phyloP scores from a whole-genome alignment of 2,888 invertebrate genomes.

The Pandemis corylana region DNA sequence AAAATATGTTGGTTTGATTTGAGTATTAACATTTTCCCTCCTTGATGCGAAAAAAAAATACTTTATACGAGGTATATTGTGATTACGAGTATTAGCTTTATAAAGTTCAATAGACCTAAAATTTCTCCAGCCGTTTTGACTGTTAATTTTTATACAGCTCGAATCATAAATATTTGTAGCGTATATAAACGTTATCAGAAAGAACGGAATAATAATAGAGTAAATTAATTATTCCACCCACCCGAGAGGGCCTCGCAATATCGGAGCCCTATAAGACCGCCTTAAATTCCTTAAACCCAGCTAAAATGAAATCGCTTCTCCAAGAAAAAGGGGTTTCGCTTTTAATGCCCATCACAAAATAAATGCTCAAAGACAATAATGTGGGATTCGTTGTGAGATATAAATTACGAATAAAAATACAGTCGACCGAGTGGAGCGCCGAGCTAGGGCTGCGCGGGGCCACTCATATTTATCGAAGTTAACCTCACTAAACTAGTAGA shows the following conservation, averaged over 20 bases:
- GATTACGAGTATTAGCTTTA: too few species aligned
- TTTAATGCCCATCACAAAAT: slow-evolving; percentile 84
- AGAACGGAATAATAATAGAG: slow-evolving; percentile 75
- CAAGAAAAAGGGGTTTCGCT: slow-evolving; percentile 82
- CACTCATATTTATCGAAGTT: slow-evolving; percentile 45
- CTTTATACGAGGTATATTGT: too few species aligned
- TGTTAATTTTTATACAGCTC: background rate
- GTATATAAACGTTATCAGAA: slow-evolving; percentile 69
- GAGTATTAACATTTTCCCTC: too few species aligned
- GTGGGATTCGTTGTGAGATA: slow-evolving; percentile 81
- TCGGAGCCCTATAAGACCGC: slow-evolving; percentile 71
- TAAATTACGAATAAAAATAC: slow-evolving; percentile 84
- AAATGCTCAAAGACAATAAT: slow-evolving; percentile 83
- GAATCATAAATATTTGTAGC: slow-evolving; percentile 36
- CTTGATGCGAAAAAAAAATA: too few species aligned
- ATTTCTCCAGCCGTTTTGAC: background rate
- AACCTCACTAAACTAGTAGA: background rate
- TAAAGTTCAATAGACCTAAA: too few species aligned
- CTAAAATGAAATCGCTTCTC: slow-evolving; percentile 81
- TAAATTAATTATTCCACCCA: slow-evolving; percentile 81
- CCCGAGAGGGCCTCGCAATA: slow-evolving; percentile 61
- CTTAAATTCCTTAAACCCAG: slow-evolving; percentile 83
- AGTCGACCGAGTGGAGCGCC: slow-evolving; percentile 57
- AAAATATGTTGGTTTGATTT: too few species aligned
- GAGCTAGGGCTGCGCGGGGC: slow-evolving; percentile 48